These are phyloP conservation scores for Astyanax mexicanus DNA, from an alignment of 2,797 vertebrate genomes.

Conservation along the genomic window DNA sequence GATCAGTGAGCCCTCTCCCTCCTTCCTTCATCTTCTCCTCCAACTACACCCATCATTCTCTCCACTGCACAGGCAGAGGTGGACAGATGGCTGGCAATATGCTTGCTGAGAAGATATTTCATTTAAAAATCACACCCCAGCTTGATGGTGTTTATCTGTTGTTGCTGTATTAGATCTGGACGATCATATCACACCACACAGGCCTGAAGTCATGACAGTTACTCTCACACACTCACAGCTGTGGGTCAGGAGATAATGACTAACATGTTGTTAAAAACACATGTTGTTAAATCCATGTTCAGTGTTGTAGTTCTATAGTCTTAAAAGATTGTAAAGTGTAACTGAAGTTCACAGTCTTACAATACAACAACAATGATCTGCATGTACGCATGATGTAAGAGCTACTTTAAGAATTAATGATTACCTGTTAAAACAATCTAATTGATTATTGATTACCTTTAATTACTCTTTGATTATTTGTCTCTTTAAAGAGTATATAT, in stretches of 20 bases:
- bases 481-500: too few relatives aligned
- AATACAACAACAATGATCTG: too few relatives aligned
- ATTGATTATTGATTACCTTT: too few relatives aligned
- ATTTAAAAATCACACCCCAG: conserved; percentile 24
- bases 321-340: too few relatives aligned
- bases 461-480: too few relatives aligned
- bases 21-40: conserved; percentile 1
- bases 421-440: too few relatives aligned
- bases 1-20: conserved; percentile 42
- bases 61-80: conserved; percentile 22
- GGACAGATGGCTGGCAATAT: conserved; percentile 51
- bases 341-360: too few relatives aligned
- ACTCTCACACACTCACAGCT: background rate
- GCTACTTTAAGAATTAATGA: too few relatives aligned
- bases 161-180: background rate
- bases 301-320: too few relatives aligned
- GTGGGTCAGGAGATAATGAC: background rate
- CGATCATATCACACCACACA: too few relatives aligned
- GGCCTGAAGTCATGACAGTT: background rate
- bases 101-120: conserved; percentile 39
- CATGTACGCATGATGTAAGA: too few relatives aligned
- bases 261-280: background rate
- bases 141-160: conserved; percentile 13
- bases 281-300: too few relatives aligned
- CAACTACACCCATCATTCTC: conserved; percentile 29